phyloP scores from a whole-genome alignment of 2,113 vertebrate species.

The Gulo gulo region DNA sequence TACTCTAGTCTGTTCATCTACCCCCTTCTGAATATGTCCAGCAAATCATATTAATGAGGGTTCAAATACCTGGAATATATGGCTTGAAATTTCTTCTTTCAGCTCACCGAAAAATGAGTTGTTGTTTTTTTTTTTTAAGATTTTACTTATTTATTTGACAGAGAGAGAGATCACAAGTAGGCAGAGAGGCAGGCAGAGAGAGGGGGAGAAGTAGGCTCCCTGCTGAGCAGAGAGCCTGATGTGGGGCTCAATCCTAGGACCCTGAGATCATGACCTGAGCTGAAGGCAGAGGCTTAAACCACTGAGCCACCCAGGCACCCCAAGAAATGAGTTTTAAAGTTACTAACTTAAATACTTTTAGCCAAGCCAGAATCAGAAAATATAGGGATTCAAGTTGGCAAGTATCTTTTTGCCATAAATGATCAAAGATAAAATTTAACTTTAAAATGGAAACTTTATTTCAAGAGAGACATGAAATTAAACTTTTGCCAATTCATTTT shows the following conservation, averaged over 20 bases:
- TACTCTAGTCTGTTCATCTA: background rate
- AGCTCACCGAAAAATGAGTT: background rate
- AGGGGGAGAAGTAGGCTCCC: too few relatives aligned
- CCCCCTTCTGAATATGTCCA: background rate
- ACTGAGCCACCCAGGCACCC: too few relatives aligned
- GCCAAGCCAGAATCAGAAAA: background rate
- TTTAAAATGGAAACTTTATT: slow-evolving; percentile 27
- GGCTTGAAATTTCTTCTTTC: background rate
- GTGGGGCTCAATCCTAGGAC: too few relatives aligned
- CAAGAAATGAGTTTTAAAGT: slow-evolving; percentile 11
- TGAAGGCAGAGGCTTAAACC: too few relatives aligned
- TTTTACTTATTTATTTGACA: too few relatives aligned
- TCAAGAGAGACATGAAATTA: background rate
- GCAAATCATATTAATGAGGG: background rate
- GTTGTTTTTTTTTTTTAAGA: too few relatives aligned
- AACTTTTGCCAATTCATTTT: slow-evolving; percentile 4
- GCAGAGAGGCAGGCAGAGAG: too few relatives aligned
- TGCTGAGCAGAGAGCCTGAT: too few relatives aligned
- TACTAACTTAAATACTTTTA: slow-evolving; percentile 16
- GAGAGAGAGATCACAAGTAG: too few relatives aligned
- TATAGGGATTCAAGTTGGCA: background rate
- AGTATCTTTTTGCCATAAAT: slow-evolving; percentile 8
- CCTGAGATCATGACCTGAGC: too few relatives aligned
- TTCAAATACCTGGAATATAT: slow-evolving; percentile 16
- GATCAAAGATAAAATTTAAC: slow-evolving; percentile 26